Evolutionary conservation across 2,888 invertebrate species (phyloP).

Genomic region (Ochropacha duplaris): DNA sequence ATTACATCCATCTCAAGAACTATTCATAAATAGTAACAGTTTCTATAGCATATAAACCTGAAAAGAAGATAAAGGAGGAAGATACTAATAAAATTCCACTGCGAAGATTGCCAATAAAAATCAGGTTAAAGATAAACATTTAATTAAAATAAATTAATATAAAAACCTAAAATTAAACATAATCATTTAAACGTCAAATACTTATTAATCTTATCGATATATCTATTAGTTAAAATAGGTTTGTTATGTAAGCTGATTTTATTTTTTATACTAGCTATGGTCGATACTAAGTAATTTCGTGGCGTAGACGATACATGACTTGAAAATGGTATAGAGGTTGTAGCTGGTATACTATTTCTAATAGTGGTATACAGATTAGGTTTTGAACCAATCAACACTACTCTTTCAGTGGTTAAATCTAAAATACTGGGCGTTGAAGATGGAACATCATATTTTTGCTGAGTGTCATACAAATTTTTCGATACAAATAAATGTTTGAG

Average conservation of each 20-base stretch:
- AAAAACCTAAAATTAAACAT: constrained; percentile 10
- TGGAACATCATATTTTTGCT: constrained; percentile 31
- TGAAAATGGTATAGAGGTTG: constrained; percentile 6
- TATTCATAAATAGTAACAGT: too few relatives aligned
- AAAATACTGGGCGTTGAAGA: constrained; percentile 40
- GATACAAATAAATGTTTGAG: constrained; percentile 54
- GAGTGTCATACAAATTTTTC: constrained; percentile 37
- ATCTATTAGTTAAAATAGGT: constrained; percentile 58
- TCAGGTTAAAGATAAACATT: constrained; percentile 4
- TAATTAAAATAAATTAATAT: constrained; percentile 27
- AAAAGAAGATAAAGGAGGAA: background rate
- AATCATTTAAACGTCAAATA: constrained; percentile 59
- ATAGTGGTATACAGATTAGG: constrained; percentile 58
- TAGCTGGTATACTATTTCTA: constrained; percentile 19
- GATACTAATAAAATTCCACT: background rate
- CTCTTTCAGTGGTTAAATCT: constrained; percentile 45
- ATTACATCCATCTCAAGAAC: too few relatives aligned
- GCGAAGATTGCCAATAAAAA: background rate
- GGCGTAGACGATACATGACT: constrained; percentile 38
- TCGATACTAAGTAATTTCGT: constrained; percentile 54
- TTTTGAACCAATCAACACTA: constrained; percentile 51
- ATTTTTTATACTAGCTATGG: constrained; percentile 60
- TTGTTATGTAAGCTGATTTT: constrained; percentile 48
- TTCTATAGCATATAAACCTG: too few relatives aligned
- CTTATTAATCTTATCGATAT: constrained; percentile 68